A percentile compares a stretch with the other conserved stretches of the same genome.
phyloP scores from a whole-genome alignment of 2,888 invertebrate species.

The Noctua pronuba region DNA sequence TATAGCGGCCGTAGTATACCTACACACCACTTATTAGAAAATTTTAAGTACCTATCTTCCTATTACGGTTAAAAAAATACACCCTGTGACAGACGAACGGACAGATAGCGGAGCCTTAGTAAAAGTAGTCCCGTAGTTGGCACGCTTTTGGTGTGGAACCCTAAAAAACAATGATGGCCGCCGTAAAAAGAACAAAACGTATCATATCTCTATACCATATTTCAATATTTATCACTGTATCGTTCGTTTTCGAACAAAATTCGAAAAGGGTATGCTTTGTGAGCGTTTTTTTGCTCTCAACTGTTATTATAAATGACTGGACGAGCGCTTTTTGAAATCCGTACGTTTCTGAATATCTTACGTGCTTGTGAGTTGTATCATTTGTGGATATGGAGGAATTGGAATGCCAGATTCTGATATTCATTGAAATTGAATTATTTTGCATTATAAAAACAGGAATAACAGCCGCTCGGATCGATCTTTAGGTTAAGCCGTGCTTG shows the following conservation, averaged over 20 bases:
- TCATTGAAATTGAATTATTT: slow-evolving; percentile 22
- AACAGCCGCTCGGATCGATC: no score
- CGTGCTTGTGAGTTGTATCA: slow-evolving; percentile 49
- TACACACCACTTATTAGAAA: background rate
- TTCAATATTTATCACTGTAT: slow-evolving; percentile 90
- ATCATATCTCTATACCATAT: slow-evolving; percentile 88
- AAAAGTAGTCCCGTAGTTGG: background rate
- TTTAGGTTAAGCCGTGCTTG: no score
- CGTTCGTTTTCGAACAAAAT: slow-evolving; percentile 89
- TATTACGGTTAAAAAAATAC: background rate
- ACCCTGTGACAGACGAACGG: background rate
- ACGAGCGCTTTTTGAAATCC: slow-evolving; percentile 80
- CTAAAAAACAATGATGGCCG: slow-evolving; percentile 60
- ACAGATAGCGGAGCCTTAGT: background rate
- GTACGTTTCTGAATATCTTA: slow-evolving; percentile 82
- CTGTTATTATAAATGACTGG: slow-evolving; percentile 86
- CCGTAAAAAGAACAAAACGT: slow-evolving; percentile 78
- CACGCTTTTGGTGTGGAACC: background rate
- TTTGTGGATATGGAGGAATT: slow-evolving; percentile 26
- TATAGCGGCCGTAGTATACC: background rate
- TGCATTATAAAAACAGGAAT: slow-evolving; percentile 14
- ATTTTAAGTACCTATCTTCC: no score
- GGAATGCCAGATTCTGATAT: slow-evolving; percentile 26
- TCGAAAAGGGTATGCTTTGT: slow-evolving; percentile 79
- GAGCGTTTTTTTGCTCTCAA: slow-evolving; percentile 73